Base-by-base conservation (phyloP, 2,888 invertebrate species). In the Euplagia quadripunctaria region DNA sequence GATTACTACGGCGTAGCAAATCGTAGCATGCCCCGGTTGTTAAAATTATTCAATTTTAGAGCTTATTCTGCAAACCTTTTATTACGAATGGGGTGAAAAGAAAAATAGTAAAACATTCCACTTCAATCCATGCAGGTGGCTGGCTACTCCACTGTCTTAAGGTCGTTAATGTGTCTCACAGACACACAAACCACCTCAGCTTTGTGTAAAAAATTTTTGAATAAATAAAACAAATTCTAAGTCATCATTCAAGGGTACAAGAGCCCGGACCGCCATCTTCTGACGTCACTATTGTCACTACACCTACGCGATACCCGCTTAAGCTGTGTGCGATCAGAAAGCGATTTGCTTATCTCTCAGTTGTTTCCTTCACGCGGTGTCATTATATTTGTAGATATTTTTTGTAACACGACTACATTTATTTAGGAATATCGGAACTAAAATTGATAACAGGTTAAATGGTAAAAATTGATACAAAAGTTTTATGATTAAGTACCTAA, bases 301-400 rank as follows among this genome's bases (percentile, higher is more conserved):
- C 68, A 58, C 51, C 68, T 20, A 63, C 67, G 14, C 55, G 58
- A 63, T 17, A 52, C 31, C 12, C 31, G 66, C 17, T 42, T 46
- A 63, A 64, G 42, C 63, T 31, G 41, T 64, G 11, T 17, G 64
- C 73, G 64, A 74, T 74, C 73, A 70, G 68, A 65, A 71, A 74
- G 51, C 74, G 74, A 71, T 74, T 74, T 74, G 20, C 71, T 65
- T 68, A 68, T 71, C 64, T 70, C 51, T 12, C 3, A 67, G 31
- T 46, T 43, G 42, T 71, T 71, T 63, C 42, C 64, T 68, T 65
- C 74, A 8, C 51, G 17, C 17, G 41, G 69, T 58, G 49, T 58
- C 41, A 55, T 68, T 51, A 68, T 61, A 58, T 64, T 31, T 31
- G 31, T 31, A 31, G 31, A 31, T 31, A 31, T 31, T 1, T 31